Conservation (phyloP, 2,888 invertebrate genomes). For the Charanyca ferruginea region DNA sequence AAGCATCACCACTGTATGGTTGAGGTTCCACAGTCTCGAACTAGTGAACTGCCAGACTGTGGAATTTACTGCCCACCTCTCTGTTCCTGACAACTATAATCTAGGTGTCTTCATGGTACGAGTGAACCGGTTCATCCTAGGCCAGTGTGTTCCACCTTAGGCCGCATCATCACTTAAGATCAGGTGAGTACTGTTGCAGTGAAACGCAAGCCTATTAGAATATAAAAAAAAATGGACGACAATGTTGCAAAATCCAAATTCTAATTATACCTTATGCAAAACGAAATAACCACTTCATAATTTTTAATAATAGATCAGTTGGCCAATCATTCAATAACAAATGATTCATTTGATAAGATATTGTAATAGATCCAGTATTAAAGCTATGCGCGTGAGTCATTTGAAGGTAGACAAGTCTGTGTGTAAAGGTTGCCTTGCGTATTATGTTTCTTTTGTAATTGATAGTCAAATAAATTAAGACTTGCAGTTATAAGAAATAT, state of each 20-base stretch:
- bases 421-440: constrained; percentile 22
- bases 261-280: constrained; percentile 12
- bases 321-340: constrained; percentile 33
- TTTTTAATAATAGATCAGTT: constrained; percentile 35
- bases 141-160: too few species aligned
- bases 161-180: too few species aligned
- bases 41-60: too few species aligned
- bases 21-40: too few species aligned
- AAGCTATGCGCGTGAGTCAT: constrained; percentile 39
- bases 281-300: constrained; percentile 16
- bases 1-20: too few species aligned
- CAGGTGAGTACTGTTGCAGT: too few species aligned
- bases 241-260: not conserved
- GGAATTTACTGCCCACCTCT: too few species aligned
- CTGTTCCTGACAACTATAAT: too few species aligned
- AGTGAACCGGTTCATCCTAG: too few species aligned
- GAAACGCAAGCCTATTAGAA: too few species aligned
- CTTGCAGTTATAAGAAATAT: constrained; percentile 1
- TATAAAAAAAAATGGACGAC: not conserved
- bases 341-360: constrained; percentile 41
- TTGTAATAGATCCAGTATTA: constrained; percentile 43
- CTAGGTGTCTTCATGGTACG: too few species aligned
- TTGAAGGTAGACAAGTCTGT: constrained; percentile 51
- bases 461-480: constrained; percentile 26
- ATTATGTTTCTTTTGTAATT: constrained; percentile 48